Evolutionary conservation across 2,113 vertebrate species (phyloP).

Genomic region (Coptodon rendalli): DNA sequence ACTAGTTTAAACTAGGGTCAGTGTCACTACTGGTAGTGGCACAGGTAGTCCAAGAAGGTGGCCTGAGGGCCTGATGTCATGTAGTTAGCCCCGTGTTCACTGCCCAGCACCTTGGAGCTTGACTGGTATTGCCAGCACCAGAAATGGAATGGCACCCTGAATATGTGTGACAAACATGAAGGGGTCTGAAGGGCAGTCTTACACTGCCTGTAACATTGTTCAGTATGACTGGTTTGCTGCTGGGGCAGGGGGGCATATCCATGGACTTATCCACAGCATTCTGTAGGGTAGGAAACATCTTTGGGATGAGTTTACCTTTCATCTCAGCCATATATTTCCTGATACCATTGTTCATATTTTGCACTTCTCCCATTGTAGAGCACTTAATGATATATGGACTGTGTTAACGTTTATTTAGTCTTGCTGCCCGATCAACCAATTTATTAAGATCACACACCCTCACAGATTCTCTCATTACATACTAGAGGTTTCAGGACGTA

Average conservation of each 20-base stretch:
- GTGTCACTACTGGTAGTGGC: not conserved
- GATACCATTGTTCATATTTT: not conserved
- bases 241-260: not conserved
- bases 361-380: not conserved
- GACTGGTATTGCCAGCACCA: not conserved
- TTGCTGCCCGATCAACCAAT: fast-evolving
- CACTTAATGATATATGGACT: not conserved
- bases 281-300: not conserved
- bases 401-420: not conserved
- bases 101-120: not conserved
- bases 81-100: not conserved
- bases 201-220: not conserved
- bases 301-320: not conserved
- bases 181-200: not conserved
- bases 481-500: fast-evolving
- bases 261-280: not conserved
- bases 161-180: not conserved
- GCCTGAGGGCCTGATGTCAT: not conserved
- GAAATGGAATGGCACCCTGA: fast-evolving
- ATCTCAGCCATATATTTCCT: not conserved
- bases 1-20: not conserved
- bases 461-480: not conserved
- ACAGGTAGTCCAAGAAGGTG: not conserved
- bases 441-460: not conserved
- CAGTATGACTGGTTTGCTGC: not conserved